Base-by-base conservation (phyloP, 2,888 invertebrate species). In the Plemyria rubiginata region DNA sequence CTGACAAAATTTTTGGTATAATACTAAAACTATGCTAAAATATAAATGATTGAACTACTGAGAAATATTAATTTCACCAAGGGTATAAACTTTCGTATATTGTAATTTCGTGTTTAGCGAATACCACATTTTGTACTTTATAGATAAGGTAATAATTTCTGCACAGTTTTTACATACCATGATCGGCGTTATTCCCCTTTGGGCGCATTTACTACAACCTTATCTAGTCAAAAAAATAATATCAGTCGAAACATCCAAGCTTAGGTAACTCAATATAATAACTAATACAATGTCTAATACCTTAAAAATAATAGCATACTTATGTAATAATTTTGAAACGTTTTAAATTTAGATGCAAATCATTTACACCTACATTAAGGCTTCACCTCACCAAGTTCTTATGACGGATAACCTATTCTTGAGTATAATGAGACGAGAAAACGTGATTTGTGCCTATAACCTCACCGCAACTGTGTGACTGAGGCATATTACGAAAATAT, bases 1-100 rank as follows among this genome's bases (percentile, higher is more conserved):
- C 80, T 77, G 79, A 79, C 74, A 74, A 74, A 77, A 70, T 87
- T 86, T 90, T 90, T 88, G 88, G 88, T 88, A 86, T 72, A 74
- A 80, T 79, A 80, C 79, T 67, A 78, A 71, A 76, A 73, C 73
- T 79, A 77, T 60, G 28, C 70, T 79, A 74, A 54, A 59, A 72
- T 73, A 76, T 68, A 69, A 73, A 75, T 71, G 68, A 72, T 66
- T 74, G 68, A 71, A 67, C 73, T 80, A 78, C 64, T 81, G 79
- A 86, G 78, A 85, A 75, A 79, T 81, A 77, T 73, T 16, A 13
- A 1, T 13, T 13, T 79, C 71, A 69, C 78, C 80, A 78, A 78
- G 70, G 72, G 76, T 81, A 81, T 66, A 80, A 32, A 79, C 78
- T 15, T 15, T 43, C 13, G 16, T 45, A 11, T 11, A 9, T 43